Evolutionary conservation across 1,140 invertebrate genomes (phyloP).

Genomic region (Plutomurus gul): DNA sequence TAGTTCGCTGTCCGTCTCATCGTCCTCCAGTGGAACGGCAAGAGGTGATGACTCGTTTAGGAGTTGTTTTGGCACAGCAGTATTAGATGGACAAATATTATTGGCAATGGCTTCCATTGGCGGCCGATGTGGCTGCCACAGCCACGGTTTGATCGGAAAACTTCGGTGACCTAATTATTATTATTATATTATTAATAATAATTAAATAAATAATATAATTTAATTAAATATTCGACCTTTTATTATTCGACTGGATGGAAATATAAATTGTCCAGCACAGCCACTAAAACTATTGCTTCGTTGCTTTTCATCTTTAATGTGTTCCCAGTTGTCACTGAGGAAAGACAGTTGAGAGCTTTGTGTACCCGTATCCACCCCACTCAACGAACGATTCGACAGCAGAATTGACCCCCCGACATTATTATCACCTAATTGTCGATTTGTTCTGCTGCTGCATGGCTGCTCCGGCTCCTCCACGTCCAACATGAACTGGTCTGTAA

Average conservation of each 20-base stretch:
- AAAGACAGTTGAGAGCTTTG: background rate
- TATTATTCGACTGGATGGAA: background rate
- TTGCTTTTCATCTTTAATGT: background rate
- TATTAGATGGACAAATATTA: background rate
- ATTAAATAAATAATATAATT: too few species aligned
- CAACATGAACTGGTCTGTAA: conserved; percentile 1
- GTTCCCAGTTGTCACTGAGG: conserved; percentile 2
- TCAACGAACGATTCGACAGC: background rate
- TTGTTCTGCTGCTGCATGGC: background rate
- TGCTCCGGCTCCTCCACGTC: too few species aligned
- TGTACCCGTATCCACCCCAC: background rate
- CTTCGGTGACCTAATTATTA: conserved; percentile 6
- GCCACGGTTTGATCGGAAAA: conserved; percentile 17
- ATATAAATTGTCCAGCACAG: conserved; percentile 6
- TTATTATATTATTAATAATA: too few species aligned
- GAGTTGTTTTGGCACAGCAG: background rate
- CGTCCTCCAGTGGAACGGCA: background rate
- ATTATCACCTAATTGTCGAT: background rate
- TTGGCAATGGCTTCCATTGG: background rate
- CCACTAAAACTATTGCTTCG: conserved; percentile 8
- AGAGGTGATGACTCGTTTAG: background rate
- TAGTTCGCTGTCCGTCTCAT: too few species aligned
- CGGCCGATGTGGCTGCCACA: background rate
- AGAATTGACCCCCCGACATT: background rate
- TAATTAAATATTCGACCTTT: too few species aligned